Base-by-base conservation (phyloP, 1,140 invertebrate genomes). In the Eupristina koningsbergeri region DNA sequence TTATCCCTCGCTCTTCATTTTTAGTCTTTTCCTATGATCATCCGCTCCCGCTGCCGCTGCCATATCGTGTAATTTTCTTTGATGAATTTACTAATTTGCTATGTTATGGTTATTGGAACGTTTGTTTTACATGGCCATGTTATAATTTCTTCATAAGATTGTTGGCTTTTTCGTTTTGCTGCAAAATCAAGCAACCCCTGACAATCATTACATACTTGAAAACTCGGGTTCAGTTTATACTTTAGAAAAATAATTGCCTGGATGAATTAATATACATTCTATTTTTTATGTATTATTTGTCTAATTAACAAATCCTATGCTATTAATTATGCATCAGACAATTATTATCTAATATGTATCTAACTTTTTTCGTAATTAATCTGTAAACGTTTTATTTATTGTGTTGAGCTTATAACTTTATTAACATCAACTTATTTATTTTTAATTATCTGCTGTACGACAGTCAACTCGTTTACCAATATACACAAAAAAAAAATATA, bases 1-100 rank as follows among this genome's bases (percentile, higher is more conserved):
- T 45, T 63, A 26, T 8, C 26, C 3, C 45, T 73, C 17, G 11
- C 6, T 6, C 15, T 31, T 41, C 19, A 29, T 63, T 36, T 36
- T 71, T 41, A 41, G 41, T 8, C 9, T n/a, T 22, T 15, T 17
- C 3, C 36, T 34, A 58, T 69, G 29, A 63, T 64, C 73, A n/a
- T 5, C 47, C 34, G 13, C 45, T 74, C 41, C 6, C 41, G 11
- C n/a, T n/a, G n/a, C n/a, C n/a, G 80, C 81, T n/a, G 47, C 58
- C 71, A 31, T 36, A 71, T n/a, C n/a, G 45, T 39, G 67, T 45
- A 75, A 67, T 64, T 76, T 82, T 50, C 80, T 64, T 39, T 26
- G 73, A 39, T 69, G 74, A 74, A 67, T 83, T 74, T 69, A 71
- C 81, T 77, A 83, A 83, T 83, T 77, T 83, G 58, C 61, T 82